phyloP scores from a whole-genome alignment of 2,113 vertebrate species.

The Ictalurus punctatus region DNA sequence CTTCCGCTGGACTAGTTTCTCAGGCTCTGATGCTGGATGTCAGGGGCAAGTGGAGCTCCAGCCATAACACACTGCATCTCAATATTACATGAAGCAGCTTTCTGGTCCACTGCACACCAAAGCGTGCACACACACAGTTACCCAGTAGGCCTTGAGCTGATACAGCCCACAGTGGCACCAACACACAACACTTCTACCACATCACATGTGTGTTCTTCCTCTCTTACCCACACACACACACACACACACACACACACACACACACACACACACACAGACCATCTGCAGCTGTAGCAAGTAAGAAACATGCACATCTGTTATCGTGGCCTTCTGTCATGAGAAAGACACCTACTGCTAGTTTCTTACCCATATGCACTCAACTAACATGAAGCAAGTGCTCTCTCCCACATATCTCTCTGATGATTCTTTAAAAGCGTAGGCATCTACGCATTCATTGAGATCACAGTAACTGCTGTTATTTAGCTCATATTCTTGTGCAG shows the following conservation, averaged over 20 bases:
- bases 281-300: constrained; percentile 54
- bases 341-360: constrained; percentile 32
- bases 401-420: constrained; percentile 13
- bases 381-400: background rate
- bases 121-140: constrained; percentile 2
- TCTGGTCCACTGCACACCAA: constrained; percentile 27
- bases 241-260: constrained; percentile 24
- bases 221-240: constrained; percentile 29
- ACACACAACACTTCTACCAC: constrained; percentile 43
- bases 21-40: background rate
- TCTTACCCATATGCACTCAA: constrained; percentile 22
- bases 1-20: background rate
- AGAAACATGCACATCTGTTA: constrained; percentile 48
- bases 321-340: constrained; percentile 41
- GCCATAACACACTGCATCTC: constrained; percentile 44
- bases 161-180: constrained; percentile 49
- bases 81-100: constrained; percentile 58
- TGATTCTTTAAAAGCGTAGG: background rate
- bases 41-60: constrained; percentile 31
- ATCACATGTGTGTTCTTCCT: constrained; percentile 34
- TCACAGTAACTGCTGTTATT: background rate
- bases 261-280: constrained; percentile 28
- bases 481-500: background rate
- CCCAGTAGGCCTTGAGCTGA: constrained; percentile 50
- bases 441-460: background rate